Evolutionary conservation across 2,888 invertebrate genomes (phyloP), one percentile per base, ranked within the genome.

Genomic region (Coelogynopora nodosa): DNA sequence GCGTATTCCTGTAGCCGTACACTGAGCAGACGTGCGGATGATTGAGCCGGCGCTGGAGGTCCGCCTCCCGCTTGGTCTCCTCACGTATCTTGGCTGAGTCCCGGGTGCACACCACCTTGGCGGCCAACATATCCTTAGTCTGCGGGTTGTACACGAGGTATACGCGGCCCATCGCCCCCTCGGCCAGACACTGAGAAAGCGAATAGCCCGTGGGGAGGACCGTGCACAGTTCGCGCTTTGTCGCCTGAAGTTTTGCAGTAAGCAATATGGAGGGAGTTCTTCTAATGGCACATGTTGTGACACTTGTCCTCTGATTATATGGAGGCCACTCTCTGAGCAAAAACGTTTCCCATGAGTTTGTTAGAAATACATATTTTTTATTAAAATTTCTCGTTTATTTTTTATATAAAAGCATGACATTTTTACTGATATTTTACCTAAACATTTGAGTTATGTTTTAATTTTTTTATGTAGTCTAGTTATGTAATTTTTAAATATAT

Each of bases 111-210:
- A 85, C 30, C 2, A 85, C 29, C 31, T 86, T 86, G 2, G 30
- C 84, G 26, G 85, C 86, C 5, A 86, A 27, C n/a, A 31, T 30
- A 23, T 31, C 84, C 5, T 29, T 29, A 29, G 18, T 86, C 0
- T 10, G 28, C 0, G n/a, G 10, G 30, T 86, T 30, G 23, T 10
- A 23, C 0, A 31, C 31, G 2, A 85, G 27, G 85, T 86, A 86
- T 0, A 86, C 86, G 23, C 28, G n/a, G 23, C 86, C 86, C 23
- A 86, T 86, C 2, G n/a, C 86, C 10, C 86, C 86, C 30, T 86
- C 84, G 13, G 85, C 86, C n/a, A 86, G 84, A 26, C 83, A 82
- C 27, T 30, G 27, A 5, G n/a, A n/a, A 5, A 82, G 30, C 13
- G 27, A 27, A 82, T 82, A 82, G 13, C 30, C 29, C 0, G 23